Evolutionary conservation across 2,888 invertebrate species (phyloP), one percentile per base, ranked within the genome.

Genomic region (Sphaerophoria rueppellii): DNA sequence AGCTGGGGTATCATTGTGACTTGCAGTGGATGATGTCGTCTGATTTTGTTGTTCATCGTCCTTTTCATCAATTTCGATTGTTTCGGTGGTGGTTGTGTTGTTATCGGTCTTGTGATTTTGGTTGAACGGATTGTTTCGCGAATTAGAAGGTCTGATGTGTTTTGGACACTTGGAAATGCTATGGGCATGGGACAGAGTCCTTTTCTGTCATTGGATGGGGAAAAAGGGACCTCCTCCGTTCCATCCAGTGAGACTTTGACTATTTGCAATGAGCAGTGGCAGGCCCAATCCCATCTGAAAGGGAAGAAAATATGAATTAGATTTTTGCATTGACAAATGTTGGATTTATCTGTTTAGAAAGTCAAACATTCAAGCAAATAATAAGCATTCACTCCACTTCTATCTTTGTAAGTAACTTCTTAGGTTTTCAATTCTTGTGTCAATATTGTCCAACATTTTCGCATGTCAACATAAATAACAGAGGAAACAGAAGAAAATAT

Each of bases 211-310:
- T 88, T 88, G 43, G 91, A 90, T 48, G 91, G 90, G 3, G 91
- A 91, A 71, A n/a, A 89, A 91, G 60, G 90, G 90, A 7, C 90
- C 89, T 16, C 89, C 88, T 4, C 90, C 88, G 81, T 90, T 90
- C 91, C 91, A 91, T 6, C 87, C 88, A 60, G 90, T 89, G 72
- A 91, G 80, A 40, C 89, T 90, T 85, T 90, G 91, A 35, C 88
- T 89, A 35, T 88, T 90, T 40, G 91, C 90, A 87, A 91, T 89
- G 75, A 91, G 88, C 89, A 91, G 88, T 74, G 91, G 91, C 71
- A 91, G 88, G 63, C 90, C 90, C 40, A 91, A 88, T 69, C 90
- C 91, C 90, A 91, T 90, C 91, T 91, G 88, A 9, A 89, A 82
- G 74, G 2, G 74, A 65, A 72, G 54, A 57, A 14, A 70, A 61